These are phyloP conservation scores for Dolichomitus sp. DNA, from an alignment of 2,888 invertebrate genomes.

Conservation along the genomic window DNA sequence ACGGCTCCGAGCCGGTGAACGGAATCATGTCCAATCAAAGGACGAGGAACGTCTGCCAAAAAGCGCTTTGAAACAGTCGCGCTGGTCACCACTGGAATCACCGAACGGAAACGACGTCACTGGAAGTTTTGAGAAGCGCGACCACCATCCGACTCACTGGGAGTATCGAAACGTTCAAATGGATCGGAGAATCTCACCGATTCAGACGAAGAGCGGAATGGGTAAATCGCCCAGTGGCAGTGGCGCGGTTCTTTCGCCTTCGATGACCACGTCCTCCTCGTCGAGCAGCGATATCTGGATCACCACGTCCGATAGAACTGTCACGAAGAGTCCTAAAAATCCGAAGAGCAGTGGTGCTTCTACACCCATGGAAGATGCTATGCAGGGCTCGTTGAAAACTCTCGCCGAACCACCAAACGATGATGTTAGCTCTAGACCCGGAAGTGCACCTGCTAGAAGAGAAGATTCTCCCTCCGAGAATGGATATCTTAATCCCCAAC, in stretches of 20 bases:
- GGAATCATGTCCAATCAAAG: constrained; percentile 70
- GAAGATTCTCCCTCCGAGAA: constrained; percentile 76
- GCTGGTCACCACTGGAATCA: constrained; percentile 76
- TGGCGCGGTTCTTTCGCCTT: constrained; percentile 77
- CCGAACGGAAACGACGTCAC: constrained; percentile 73
- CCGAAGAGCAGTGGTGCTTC: constrained; percentile 87
- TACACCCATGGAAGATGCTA: constrained; percentile 87
- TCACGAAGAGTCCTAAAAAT: constrained; percentile 86
- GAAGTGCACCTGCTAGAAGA: constrained; percentile 87
- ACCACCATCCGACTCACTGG: constrained; percentile 70
- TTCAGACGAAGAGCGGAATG: constrained; percentile 72
- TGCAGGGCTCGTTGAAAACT: constrained; percentile 78
- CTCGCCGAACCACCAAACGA: constrained; percentile 83
- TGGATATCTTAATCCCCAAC: constrained; percentile 83
- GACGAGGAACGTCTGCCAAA: constrained; percentile 79
- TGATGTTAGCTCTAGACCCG: constrained; percentile 86
- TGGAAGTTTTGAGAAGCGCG: constrained; percentile 67
- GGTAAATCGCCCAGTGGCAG: constrained; percentile 76
- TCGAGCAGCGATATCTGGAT: constrained; percentile 88
- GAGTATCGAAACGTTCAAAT: constrained; percentile 64
- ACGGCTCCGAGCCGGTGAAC: constrained; percentile 37
- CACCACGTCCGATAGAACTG: constrained; percentile 87
- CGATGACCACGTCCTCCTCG: constrained; percentile 87
- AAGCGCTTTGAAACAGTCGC: constrained; percentile 76
- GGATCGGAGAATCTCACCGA: constrained; percentile 77